Evolutionary conservation across 2,113 vertebrate species (phyloP), one percentile per base, ranked within the genome.

Genomic region (Mus musculus): DNA sequence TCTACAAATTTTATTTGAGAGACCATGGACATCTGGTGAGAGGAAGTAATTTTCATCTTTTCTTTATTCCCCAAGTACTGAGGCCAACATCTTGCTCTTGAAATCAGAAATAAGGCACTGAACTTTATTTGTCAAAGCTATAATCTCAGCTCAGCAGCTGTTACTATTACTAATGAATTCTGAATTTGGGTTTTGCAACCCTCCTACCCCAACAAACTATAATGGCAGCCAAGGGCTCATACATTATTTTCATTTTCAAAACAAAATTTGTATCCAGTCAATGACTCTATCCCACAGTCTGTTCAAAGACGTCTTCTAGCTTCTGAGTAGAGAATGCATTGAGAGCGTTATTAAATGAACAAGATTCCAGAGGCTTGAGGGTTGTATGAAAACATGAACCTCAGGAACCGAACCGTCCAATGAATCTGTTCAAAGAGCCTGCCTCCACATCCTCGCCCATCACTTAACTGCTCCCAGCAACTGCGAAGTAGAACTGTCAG

Each of bases 391-490:
- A 85, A 39, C 22, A 69, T 10, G 39, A 96, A 72, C 10, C 1
- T 5, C 8, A 93, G 56, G 36, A 96, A 91, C 73, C n/a, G 30
- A 96, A 91, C 73, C n/a, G 39, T 95, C 81, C 94, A 89, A 56
- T 24, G n/a, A 95, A 56, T 90, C 71, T 82, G 61, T 89, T 56
- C 39, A 42, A 94, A 92, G 75, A 78, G 28, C 26, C 52, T 26
- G 42, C n/a, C 39, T 94, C 88, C 19, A 33, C 96, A 13, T 92
- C 84, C 56, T 95, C 63, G 75, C 33, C 91, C 65, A 76, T 80
- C 46, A 81, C 12, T 52, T 91, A 76, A 88, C 54, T 49, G 26
- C 33, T 89, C 54, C 69, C 67, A n/a, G 56, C n/a, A 91, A 82
- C 72, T 42, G 56, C 33, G 82, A 87, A 97, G 54, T 71, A 89